Conservation (phyloP, 2,888 invertebrate genomes). For the Phyto melanocephala region DNA sequence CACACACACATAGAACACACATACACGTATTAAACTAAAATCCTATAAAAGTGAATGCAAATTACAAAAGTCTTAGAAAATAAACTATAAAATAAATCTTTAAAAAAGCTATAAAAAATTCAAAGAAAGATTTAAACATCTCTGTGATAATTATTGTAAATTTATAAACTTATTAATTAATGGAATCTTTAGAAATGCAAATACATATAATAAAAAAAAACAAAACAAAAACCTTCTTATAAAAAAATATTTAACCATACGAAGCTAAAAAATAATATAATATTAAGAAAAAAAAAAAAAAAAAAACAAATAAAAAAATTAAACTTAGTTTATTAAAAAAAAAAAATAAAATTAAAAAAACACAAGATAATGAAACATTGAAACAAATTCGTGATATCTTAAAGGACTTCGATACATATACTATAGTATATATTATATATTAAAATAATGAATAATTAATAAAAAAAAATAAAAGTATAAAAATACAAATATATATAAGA, state of each 20-base stretch:
- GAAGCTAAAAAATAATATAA: constrained; percentile 68
- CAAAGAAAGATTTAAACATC: constrained; percentile 79
- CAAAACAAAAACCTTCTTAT: constrained; percentile 67
- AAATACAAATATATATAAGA: constrained; percentile 74
- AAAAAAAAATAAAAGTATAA: constrained; percentile 59
- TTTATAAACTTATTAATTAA: constrained; percentile 74
- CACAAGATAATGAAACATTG: constrained; percentile 78
- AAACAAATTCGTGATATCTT: constrained; percentile 79
- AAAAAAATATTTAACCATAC: constrained; percentile 69
- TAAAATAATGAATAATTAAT: constrained; percentile 67
- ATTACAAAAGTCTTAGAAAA: constrained; percentile 66
- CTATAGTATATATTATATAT: constrained; percentile 77
- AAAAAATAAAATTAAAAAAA: constrained; percentile 70
- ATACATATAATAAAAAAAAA: too few relatives aligned
- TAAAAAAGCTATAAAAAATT: constrained; percentile 76
- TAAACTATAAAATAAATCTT: constrained; percentile 67
- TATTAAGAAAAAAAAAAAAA: constrained; percentile 65
- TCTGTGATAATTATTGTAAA: constrained; percentile 79
- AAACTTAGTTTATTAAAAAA: constrained; percentile 68
- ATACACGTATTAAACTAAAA: constrained; percentile 57
- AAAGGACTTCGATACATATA: constrained; percentile 79
- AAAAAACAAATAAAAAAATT: constrained; percentile 67
- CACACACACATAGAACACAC: neutral
- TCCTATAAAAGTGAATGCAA: constrained; percentile 73
- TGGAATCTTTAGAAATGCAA: constrained; percentile 68